Percentiles rank a stretch among this genome's conserved stretches.
Evolutionary conservation across 2,888 invertebrate species (phyloP).

Genomic region (Aradus depressus): DNA sequence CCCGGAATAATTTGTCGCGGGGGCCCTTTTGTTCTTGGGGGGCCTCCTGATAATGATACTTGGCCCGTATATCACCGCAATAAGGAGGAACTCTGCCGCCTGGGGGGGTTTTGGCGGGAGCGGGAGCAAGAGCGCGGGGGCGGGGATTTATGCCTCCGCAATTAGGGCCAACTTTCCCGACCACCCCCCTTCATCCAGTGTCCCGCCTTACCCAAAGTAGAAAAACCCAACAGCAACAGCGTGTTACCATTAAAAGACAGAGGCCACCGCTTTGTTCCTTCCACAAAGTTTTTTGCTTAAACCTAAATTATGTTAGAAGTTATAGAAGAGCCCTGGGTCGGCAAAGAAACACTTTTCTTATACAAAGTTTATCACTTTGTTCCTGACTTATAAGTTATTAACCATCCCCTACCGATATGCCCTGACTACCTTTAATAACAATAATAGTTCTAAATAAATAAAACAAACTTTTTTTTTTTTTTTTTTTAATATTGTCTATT

Average conservation of each 20-base stretch:
- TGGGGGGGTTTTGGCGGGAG: no score
- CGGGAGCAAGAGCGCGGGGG: no score
- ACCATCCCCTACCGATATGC: no score
- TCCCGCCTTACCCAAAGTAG: background rate
- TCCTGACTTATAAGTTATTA: no score
- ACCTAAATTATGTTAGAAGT: slow-evolving; percentile 17
- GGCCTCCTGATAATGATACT: slow-evolving; percentile 24
- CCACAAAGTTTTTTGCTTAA: slow-evolving; percentile 9
- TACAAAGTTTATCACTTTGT: no score
- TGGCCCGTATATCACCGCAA: slow-evolving; percentile 26
- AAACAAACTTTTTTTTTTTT: no score
- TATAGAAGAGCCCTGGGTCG: background rate
- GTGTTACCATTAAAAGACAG: slow-evolving; percentile 16
- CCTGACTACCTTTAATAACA: no score
- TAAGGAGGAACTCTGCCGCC: slow-evolving; percentile 20
- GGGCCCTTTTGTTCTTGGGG: slow-evolving; percentile 11
- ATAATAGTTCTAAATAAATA: no score
- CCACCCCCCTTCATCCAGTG: no score
- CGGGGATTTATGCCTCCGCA: slow-evolving; percentile 12
- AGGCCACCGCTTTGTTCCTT: background rate
- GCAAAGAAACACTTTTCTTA: no score
- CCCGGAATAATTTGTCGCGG: slow-evolving; percentile 30
- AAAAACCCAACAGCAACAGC: slow-evolving; percentile 17
- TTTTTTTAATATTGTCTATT: no score
- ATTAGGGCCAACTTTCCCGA: slow-evolving; percentile 13